phyloP scores from a whole-genome alignment of 2,113 vertebrate genomes.

The Mus spicilegus region DNA sequence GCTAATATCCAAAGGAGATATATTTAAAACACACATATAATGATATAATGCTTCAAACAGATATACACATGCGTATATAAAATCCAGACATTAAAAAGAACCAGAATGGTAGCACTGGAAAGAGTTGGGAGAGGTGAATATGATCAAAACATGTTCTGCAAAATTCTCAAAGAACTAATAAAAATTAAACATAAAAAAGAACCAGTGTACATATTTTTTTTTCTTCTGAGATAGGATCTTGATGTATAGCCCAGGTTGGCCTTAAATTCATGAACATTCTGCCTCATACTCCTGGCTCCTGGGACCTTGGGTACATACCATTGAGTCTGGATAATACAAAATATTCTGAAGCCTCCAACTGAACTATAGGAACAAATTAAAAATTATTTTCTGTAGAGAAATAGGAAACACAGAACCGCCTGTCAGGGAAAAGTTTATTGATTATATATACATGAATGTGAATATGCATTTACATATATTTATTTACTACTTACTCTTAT shows the following conservation, averaged over 20 bases:
- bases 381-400: constrained; percentile 6
- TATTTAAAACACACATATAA: background rate
- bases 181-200: background rate
- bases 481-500: constrained; percentile 47
- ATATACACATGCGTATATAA: background rate
- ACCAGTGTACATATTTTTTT: background rate
- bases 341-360: constrained; percentile 10
- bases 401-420: background rate
- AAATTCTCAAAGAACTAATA: background rate
- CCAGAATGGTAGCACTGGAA: background rate
- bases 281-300: background rate
- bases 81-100: background rate
- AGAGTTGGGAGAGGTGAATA: background rate
- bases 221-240: background rate
- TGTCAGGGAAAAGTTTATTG: background rate
- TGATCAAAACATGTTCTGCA: background rate
- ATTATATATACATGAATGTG: background rate
- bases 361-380: constrained; percentile 14
- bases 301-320: background rate
- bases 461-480: background rate
- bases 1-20: constrained; percentile 4
- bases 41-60: background rate
- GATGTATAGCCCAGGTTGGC: background rate
- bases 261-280: background rate
- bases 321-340: background rate